Base-by-base conservation (phyloP, 2,113 vertebrate genomes). In the Cottus gobio region DNA sequence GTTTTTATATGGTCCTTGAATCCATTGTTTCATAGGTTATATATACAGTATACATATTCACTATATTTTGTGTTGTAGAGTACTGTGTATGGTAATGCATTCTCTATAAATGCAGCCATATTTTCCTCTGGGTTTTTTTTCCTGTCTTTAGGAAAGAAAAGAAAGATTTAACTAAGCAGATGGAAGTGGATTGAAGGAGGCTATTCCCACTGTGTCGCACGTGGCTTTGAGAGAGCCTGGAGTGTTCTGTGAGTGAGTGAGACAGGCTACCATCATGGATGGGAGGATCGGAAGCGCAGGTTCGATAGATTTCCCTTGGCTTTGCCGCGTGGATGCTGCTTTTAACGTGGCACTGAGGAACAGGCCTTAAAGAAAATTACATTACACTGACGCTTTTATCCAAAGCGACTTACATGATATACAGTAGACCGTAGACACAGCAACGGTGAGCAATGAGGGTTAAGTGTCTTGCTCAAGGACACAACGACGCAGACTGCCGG, bases 11-110 rank as follows among this genome's bases (percentile, higher is more conserved):
- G 42, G 86, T 88, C 81, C 88, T 85, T 92, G 80, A 89, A 85
- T 86, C 76, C 88, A 85, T 90, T 70, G 68, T 94, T 91, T 92
- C 87, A 87, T 92, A 90, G 20, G 44, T 93, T 85, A n/a, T 85
- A 87, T 86, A 90, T 78, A 91, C 76, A 80, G 80, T 90, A 84
- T 81, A 86, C 87, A 83, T 87, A 91, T 78, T 75, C 75, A 15
- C 80, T 79, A 85, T 91, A 85, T 93, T 90, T 92, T 90, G 85
- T 42, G 83, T 72, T 66, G 85, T 89, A 82, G 87, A 83, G 77
- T 79, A 70, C 75, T 75, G 71, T 90, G 77, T 80, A 82, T 88
- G 65, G 82, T 75, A 88, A 83, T 89, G 86, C 87, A 77, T 92
- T 88, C 70, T 80, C 60, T 70, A 22, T 86, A 75, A 83, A 85